Conservation (phyloP, 2,113 vertebrate genomes). For the Gadus chalcogrammus region DNA sequence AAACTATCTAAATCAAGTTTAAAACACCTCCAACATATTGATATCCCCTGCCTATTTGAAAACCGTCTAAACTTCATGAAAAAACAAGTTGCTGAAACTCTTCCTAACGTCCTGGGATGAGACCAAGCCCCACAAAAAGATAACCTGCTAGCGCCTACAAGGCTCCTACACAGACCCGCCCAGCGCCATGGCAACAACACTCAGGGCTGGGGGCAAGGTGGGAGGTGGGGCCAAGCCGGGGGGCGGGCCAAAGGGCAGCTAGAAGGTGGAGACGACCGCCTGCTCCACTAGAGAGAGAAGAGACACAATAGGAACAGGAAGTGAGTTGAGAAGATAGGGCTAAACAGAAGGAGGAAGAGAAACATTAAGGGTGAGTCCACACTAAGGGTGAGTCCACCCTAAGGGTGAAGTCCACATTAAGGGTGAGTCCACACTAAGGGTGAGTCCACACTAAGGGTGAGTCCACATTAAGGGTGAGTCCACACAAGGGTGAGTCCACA, state of each 20-base stretch:
- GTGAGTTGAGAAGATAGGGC: not conserved
- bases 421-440: too few species aligned
- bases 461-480: too few species aligned
- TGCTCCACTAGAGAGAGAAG: slow-evolving; percentile 55
- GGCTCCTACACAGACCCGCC: slow-evolving; percentile 38
- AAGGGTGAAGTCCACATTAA: too few species aligned
- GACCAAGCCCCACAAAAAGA: slow-evolving; percentile 47
- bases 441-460: too few species aligned
- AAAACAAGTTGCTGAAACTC: not conserved
- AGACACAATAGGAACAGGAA: not conserved
- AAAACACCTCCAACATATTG: slow-evolving; percentile 18
- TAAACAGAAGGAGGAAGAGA: too few species aligned
- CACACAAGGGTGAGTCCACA: too few species aligned
- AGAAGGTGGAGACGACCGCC: slow-evolving; percentile 18
- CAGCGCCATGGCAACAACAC: slow-evolving; percentile 75
- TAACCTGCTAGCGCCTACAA: not conserved
- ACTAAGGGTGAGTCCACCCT: too few species aligned
- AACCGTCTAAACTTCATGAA: not conserved
- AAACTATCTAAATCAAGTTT: slow-evolving; percentile 14
- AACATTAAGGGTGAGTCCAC: not conserved
- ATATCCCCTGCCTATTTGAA: not conserved
- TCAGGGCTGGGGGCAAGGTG: slow-evolving; percentile 58
- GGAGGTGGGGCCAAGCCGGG: slow-evolving; percentile 42
- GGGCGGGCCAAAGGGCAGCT: slow-evolving; percentile 39
- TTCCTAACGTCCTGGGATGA: slow-evolving; percentile 43